These are phyloP conservation scores for Heliconius hortense DNA, from an alignment of 2,888 invertebrate genomes.

Conservation along the genomic window DNA sequence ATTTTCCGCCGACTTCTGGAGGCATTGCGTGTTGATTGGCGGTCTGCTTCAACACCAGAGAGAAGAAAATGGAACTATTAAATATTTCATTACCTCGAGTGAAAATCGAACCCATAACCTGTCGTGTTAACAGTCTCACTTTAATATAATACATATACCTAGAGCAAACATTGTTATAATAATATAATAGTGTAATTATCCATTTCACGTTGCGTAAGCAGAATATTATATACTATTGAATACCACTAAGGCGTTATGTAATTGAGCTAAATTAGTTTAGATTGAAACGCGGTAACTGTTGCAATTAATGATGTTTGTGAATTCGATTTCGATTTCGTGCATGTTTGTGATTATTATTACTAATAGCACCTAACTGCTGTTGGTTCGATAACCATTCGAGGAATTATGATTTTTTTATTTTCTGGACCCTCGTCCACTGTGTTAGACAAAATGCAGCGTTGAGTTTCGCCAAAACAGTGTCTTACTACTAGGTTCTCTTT, in stretches of 20 bases:
- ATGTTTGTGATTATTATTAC: neutral
- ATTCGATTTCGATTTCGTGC: neutral
- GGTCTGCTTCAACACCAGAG: too few species aligned
- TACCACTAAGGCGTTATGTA: neutral
- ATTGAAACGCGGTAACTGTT: constrained; percentile 5
- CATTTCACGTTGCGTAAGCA: constrained; percentile 6
- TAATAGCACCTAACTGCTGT: neutral
- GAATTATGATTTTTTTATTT: too few species aligned
- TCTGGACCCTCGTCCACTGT: too few species aligned
- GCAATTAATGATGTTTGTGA: neutral
- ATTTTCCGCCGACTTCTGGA: too few species aligned
- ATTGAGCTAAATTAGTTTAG: constrained; percentile 11
- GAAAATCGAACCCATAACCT: too few species aligned
- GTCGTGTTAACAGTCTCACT: too few species aligned
- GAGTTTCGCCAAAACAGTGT: neutral
- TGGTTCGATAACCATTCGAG: too few species aligned
- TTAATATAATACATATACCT: neutral
- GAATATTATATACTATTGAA: constrained; percentile 5
- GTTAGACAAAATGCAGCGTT: neutral
- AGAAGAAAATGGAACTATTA: too few species aligned
- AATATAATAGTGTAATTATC: neutral
- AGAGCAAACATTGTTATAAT: neutral
- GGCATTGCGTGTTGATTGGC: too few species aligned
- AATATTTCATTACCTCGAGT: neutral
- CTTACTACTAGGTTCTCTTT: neutral